Percentiles rank a stretch among this genome's conserved stretches.
Evolutionary conservation across 2,797 vertebrate genomes (phyloP).

Genomic region (Phaenicophaeus curvirostris): DNA sequence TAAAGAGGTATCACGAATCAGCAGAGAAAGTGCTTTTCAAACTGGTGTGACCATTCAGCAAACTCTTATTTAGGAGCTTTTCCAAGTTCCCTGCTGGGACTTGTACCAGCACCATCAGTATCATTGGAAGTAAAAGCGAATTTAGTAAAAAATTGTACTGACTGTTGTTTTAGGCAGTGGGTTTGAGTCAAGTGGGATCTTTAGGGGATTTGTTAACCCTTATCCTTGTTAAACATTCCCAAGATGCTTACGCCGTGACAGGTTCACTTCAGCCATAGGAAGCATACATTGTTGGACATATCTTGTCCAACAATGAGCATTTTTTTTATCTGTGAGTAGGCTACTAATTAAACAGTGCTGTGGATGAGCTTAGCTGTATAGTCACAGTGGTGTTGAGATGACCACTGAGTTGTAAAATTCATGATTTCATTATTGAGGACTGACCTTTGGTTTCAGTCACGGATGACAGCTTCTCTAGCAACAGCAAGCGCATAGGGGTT

Average conservation of each 20-base stretch:
- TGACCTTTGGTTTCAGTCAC: background rate
- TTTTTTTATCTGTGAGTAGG: background rate
- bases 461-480: background rate
- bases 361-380: background rate
- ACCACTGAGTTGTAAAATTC: background rate
- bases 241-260: background rate
- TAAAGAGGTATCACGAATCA: background rate
- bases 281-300: background rate
- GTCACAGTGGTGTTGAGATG: background rate
- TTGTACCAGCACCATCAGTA: background rate
- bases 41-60: background rate
- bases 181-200: background rate
- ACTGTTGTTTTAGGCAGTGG: background rate
- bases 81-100: background rate
- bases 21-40: background rate
- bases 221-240: background rate
- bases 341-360: background rate
- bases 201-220: background rate
- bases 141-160: background rate
- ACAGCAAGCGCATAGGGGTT: background rate
- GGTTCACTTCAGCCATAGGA: background rate
- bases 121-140: background rate
- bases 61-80: background rate
- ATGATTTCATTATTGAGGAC: rapidly evolving
- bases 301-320: background rate